These are phyloP conservation scores for Podarcis lilfordi DNA, from an alignment of 2,797 vertebrate species.

Conservation along the genomic window DNA sequence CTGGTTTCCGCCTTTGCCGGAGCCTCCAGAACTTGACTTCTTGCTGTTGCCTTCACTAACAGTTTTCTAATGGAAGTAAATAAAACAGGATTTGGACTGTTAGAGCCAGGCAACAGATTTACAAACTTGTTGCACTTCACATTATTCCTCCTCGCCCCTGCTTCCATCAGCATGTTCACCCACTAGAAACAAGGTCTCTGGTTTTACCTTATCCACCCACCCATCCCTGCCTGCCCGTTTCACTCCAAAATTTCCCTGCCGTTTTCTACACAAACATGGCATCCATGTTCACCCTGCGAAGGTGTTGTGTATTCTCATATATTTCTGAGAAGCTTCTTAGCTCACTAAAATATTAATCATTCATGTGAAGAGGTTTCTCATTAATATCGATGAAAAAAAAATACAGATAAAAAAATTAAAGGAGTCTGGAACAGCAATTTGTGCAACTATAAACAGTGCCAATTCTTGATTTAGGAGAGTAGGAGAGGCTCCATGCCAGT, in stretches of 20 bases:
- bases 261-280: background rate
- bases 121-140: background rate
- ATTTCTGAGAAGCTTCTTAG: slow-evolving; percentile 34
- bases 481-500: background rate
- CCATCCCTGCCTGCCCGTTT: no score
- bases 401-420: no score
- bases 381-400: slow-evolving; percentile 42
- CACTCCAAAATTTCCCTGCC: background rate
- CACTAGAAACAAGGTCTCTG: background rate
- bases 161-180: background rate
- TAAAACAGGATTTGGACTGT: slow-evolving; percentile 48
- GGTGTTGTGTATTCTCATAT: background rate
- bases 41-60: slow-evolving; percentile 82
- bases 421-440: background rate
- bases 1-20: slow-evolving; percentile 95
- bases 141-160: background rate
- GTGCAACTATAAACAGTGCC: background rate
- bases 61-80: slow-evolving; percentile 83
- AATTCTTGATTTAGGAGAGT: background rate
- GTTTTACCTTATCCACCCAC: background rate
- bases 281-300: accelerated
- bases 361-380: slow-evolving; percentile 55
- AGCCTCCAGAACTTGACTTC: slow-evolving; percentile 87
- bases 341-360: slow-evolving; percentile 60
- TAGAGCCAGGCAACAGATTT: slow-evolving; percentile 33